These are phyloP conservation scores for Helicorthomorpha holstii DNA, from an alignment of 1,140 invertebrate species.

Conservation along the genomic window DNA sequence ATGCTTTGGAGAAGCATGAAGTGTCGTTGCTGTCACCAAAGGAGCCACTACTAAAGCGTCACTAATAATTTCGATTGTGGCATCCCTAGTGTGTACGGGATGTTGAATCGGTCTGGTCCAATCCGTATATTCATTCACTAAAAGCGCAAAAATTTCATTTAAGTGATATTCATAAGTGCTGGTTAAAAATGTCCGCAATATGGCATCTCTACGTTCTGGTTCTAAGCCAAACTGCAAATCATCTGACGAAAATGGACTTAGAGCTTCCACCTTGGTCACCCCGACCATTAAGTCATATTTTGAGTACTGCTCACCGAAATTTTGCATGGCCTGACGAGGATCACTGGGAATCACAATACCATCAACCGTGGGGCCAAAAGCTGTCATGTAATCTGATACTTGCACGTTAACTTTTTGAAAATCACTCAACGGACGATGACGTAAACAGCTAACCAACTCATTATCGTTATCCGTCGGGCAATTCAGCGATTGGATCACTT, in stretches of 20 bases:
- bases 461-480: constrained; percentile 56
- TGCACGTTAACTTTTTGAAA: constrained; percentile 58
- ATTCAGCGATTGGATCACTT: constrained; percentile 69
- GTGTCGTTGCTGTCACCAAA: constrained; percentile 72
- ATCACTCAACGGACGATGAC: constrained; percentile 57
- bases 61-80: constrained; percentile 78
- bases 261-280: constrained; percentile 76
- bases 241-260: constrained; percentile 68
- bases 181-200: constrained; percentile 75
- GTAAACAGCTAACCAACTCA: constrained; percentile 60
- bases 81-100: constrained; percentile 80
- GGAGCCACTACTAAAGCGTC: constrained; percentile 89
- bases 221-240: constrained; percentile 87
- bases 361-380: constrained; percentile 79
- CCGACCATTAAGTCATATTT: constrained; percentile 88
- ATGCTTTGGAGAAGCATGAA: constrained; percentile 57
- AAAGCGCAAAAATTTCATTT: constrained; percentile 91
- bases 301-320: constrained; percentile 49
- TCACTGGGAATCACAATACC: constrained; percentile 75
- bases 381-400: constrained; percentile 62
- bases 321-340: constrained; percentile 47
- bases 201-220: constrained; percentile 68
- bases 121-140: constrained; percentile 94
- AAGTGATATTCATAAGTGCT: constrained; percentile 83
- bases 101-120: constrained; percentile 87